Percentiles rank a stretch among this genome's conserved stretches.
Conservation (phyloP, 2,888 invertebrate genomes). For the Eilema depressum region DNA sequence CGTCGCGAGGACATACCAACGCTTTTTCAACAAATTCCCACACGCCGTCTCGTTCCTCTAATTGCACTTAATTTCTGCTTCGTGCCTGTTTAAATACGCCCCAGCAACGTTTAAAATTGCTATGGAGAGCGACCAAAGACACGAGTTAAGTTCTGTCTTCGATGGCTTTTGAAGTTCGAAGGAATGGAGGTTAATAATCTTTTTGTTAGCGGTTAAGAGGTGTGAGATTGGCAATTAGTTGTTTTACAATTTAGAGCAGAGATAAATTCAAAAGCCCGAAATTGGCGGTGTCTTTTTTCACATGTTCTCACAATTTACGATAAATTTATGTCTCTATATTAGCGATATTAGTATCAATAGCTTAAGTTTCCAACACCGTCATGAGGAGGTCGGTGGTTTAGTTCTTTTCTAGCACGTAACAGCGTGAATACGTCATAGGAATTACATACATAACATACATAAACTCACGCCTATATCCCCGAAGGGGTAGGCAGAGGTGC, state of each 20-base stretch:
- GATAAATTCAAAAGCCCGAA: not conserved
- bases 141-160: conserved; percentile 43
- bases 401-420: not conserved
- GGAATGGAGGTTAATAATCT: conserved; percentile 36
- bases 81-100: conserved; percentile 81
- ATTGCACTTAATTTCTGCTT: conserved; percentile 82
- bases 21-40: conserved; percentile 78
- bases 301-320: not conserved
- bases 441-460: too few relatives aligned
- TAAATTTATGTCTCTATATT: not conserved
- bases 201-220: conserved; percentile 27
- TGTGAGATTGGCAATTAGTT: conserved; percentile 35
- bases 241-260: conserved; percentile 26
- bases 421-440: not conserved
- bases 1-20: conserved; percentile 73
- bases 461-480: too few relatives aligned
- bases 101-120: conserved; percentile 68
- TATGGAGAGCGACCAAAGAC: conserved; percentile 51
- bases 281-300: not conserved
- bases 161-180: conserved; percentile 41
- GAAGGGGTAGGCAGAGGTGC: too few relatives aligned
- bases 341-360: not conserved
- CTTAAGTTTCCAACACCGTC: not conserved
- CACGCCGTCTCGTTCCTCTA: conserved; percentile 78
- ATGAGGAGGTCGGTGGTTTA: not conserved